Conservation (phyloP, 2,888 invertebrate species). For the Idaea dimidiata region DNA sequence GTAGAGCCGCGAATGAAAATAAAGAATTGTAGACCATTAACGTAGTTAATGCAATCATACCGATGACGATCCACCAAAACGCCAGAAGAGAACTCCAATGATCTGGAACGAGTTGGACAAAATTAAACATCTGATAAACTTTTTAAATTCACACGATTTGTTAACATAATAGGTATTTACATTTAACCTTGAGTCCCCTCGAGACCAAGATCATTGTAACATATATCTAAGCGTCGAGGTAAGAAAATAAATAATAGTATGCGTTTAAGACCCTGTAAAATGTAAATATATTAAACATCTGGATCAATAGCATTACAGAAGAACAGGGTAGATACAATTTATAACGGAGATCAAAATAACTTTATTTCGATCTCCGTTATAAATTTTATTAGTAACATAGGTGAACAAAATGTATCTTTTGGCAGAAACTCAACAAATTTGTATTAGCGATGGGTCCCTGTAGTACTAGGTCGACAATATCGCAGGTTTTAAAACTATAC, state of each 20-base stretch:
- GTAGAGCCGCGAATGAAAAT: constrained; percentile 49
- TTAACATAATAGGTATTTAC: no score
- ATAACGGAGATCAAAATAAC: background rate
- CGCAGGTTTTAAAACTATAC: no score
- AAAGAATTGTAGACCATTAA: constrained; percentile 64
- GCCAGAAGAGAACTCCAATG: constrained; percentile 59
- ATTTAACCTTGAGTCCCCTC: no score
- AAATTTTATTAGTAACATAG: background rate
- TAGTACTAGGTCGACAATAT: no score
- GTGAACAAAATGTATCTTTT: no score
- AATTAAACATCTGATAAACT: background rate
- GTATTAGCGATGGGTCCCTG: no score
- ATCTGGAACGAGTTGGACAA: constrained; percentile 48
- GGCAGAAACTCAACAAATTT: no score
- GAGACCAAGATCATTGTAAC: no score
- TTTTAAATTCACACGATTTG: no score
- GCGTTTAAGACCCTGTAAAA: no score
- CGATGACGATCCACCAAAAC: constrained; percentile 67
- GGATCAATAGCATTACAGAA: background rate
- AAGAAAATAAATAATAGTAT: no score
- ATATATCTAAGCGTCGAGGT: no score
- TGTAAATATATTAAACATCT: background rate
- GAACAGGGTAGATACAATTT: background rate
- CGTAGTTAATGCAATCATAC: constrained; percentile 58
- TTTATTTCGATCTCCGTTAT: background rate